Evolutionary conservation across 2,797 vertebrate species (phyloP), one percentile per base, ranked within the genome.

Genomic region (Sebastes jordani): DNA sequence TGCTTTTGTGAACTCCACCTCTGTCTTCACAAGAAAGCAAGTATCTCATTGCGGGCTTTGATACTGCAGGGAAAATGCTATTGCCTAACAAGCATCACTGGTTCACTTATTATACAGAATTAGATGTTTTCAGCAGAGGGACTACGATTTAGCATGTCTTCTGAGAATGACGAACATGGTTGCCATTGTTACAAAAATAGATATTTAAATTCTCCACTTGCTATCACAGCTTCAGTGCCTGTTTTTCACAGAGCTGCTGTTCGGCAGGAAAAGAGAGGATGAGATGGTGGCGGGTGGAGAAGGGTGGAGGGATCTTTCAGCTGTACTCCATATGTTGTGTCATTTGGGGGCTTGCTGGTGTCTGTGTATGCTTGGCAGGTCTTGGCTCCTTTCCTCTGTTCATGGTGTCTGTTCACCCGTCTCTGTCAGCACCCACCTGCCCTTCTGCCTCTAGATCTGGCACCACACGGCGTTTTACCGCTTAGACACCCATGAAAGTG

Each of bases 251-350:
- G 81, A 83, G 84, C 87, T 89, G 86, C 78, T 83, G 84, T 83
- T 77, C 71, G 58, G 85, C 88, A 89, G 85, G 81, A 82, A 83
- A 80, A 71, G 73, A 71, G 72, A 70, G 71, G 78, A 83, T 65
- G 83, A 72, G 69, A 85, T 63, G 90, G 71, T 76, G 74, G 81
- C 1, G 64, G 84, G 74, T 80, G 71, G 77, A 84, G 80, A 67
- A 73, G 67, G 83, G 67, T 14, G 82, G 82, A 76, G 81, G 84
- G 77, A 63, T 75, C 78, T 86, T 82, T 87, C 67, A 85, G 84
- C 85, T 85, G 81, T 85, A 82, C 91, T 94, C 91, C 92, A 93
- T 93, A 94, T 93, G 92, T 89, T 89, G 84, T 93, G 91, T 93
- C 88, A 90, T 94, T 93, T 88, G 87, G 88, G 86, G 86, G 61